These are phyloP conservation scores for Heliconius nattereri DNA, from an alignment of 1,140 invertebrate species.

Conservation along the genomic window DNA sequence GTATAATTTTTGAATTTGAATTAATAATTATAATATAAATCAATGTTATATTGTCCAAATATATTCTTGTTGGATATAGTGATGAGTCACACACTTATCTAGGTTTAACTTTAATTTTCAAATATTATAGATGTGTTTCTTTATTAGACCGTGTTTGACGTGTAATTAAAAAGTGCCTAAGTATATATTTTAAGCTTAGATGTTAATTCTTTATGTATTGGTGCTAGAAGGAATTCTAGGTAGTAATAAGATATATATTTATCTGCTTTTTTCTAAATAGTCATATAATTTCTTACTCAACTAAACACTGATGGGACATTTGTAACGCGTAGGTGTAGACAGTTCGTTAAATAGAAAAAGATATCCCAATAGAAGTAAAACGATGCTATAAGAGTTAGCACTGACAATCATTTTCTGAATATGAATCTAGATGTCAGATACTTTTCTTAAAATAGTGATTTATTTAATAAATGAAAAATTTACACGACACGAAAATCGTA, in stretches of 20 bases:
- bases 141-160: not conserved
- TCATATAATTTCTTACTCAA: too few relatives aligned
- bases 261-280: too few relatives aligned
- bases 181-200: not conserved
- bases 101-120: not conserved
- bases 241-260: too few relatives aligned
- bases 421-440: not conserved
- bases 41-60: not conserved
- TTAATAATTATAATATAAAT: slow-evolving; percentile 11
- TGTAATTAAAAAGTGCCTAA: not conserved
- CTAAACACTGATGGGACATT: too few relatives aligned
- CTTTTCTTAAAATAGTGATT: not conserved
- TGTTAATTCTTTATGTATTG: too few relatives aligned
- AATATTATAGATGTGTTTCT: not conserved
- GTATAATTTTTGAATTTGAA: not conserved
- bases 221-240: too few relatives aligned
- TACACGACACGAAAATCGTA: slow-evolving; percentile 37
- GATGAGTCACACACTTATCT: not conserved
- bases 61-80: not conserved
- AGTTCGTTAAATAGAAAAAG: too few relatives aligned
- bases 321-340: too few relatives aligned
- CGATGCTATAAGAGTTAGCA: too few relatives aligned
- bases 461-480: not conserved
- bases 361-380: too few relatives aligned
- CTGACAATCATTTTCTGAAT: too few relatives aligned